phyloP scores from a whole-genome alignment of 2,113 vertebrate genomes.

The Lates calcarifer region DNA sequence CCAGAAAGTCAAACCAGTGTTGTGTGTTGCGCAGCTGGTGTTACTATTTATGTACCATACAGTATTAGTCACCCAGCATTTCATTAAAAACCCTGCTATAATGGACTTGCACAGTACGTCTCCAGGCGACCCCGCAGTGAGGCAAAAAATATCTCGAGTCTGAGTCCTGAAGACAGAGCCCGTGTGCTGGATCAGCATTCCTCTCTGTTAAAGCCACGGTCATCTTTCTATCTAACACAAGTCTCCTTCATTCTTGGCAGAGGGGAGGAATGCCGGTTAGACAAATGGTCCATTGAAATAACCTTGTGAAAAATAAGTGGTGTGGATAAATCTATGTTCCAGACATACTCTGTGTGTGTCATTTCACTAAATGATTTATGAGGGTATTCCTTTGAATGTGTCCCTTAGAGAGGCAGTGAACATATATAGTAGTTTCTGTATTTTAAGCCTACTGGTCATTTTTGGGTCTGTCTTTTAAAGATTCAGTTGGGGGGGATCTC shows the following conservation, averaged over 20 bases:
- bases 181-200: conserved; percentile 66
- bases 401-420: neutral
- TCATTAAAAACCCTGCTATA: conserved; percentile 43
- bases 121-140: conserved; percentile 1
- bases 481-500: conserved; percentile 68
- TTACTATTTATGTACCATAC: conserved; percentile 62
- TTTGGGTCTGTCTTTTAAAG: conserved; percentile 80
- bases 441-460: conserved; percentile 41
- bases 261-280: conserved; percentile 37
- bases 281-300: conserved; percentile 65
- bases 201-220: conserved; percentile 29
- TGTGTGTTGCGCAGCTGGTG: conserved; percentile 36
- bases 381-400: conserved; percentile 1
- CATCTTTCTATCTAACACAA: conserved; percentile 44
- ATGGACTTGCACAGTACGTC: conserved; percentile 21
- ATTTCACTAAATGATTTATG: conserved; percentile 27
- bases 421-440: conserved; percentile 6
- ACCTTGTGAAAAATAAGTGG: conserved; percentile 43
- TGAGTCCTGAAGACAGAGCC: conserved; percentile 28
- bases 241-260: conserved; percentile 60
- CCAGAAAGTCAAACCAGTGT: conserved; percentile 28
- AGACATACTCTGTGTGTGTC: conserved; percentile 23
- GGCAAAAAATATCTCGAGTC: conserved; percentile 13
- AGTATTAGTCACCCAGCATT: conserved; percentile 45
- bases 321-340: conserved; percentile 47